Evolutionary conservation across 2,113 vertebrate species (phyloP).

Genomic region (Nesospiza acunhae): DNA sequence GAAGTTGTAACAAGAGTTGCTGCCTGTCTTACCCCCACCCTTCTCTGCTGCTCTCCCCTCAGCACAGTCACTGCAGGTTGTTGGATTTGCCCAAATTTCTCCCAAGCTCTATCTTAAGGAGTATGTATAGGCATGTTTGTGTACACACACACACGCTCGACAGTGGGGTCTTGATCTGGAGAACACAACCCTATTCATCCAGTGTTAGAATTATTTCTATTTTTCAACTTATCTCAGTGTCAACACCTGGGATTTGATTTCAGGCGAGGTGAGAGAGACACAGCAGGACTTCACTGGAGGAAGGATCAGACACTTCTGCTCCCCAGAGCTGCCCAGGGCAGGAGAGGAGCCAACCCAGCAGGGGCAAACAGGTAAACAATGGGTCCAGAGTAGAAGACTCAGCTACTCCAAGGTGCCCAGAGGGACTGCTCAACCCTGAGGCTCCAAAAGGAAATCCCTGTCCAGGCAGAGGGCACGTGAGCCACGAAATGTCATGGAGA

Average conservation of each 20-base stretch:
- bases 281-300: background rate
- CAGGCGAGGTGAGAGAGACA: background rate
- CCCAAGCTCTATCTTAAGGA: background rate
- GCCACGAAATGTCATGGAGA: fast-evolving
- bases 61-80: background rate
- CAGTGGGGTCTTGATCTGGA: conserved; percentile 26
- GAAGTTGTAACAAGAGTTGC: background rate
- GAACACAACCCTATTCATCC: conserved; percentile 56
- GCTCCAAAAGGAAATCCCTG: background rate
- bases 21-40: background rate
- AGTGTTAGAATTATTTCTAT: conserved; percentile 11
- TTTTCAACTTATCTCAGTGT: conserved; percentile 46
- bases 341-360: background rate
- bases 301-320: background rate
- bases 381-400: background rate
- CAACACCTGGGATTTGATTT: conserved; percentile 15
- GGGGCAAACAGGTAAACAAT: background rate
- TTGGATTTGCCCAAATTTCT: conserved; percentile 10
- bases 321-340: fast-evolving
- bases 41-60: background rate
- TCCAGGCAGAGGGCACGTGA: background rate
- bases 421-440: background rate
- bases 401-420: background rate
- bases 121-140: background rate
- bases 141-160: background rate